Evolutionary conservation across 1,140 invertebrate species (phyloP), one percentile per base, ranked within the genome.

Genomic region (Drosophila nigrodunni): DNA sequence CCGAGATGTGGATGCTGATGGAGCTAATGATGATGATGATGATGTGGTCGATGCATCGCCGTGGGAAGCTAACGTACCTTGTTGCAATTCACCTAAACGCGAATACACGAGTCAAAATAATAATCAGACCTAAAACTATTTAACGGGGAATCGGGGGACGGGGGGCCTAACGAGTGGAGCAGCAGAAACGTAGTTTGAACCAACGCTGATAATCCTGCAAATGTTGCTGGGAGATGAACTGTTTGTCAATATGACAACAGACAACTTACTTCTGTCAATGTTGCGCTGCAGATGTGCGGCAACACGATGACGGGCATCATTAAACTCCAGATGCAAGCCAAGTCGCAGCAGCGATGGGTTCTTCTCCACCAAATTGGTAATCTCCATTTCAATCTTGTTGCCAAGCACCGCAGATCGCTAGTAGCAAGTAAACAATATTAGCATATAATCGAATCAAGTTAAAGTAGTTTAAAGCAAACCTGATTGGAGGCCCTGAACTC

Each of bases 361-460:
- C 92, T 98, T 96, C 93, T 98, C 97, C 68, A 99, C 95, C 77
- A 98, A 93, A 88, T 97, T 95, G 49, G 97, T 98, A 77, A 99
- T 98, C 94, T 98, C 97, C 97, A 98, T 99, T 95, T 99, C 98
- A 78, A 97, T 97, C 94, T 98, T 98, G 93, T 99, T 98, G 81
- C 98, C 98, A 80, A 99, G 94, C 68, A 98, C 96, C 94, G 97
- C 95, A 85, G 97, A 97, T 94, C 98, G 96, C 97, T 99, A 93
- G 39, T 92, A 93, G 77, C 11, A 55, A 7, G 2, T 4, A 2
- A 3, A 37, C 7, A 18, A 0, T 43, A 2, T 66, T 46, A 74
- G 34, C 4, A 21, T 7, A 13, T 25, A 13, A 72, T 35, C 3
- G 54, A 9, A 55, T 7, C n/a, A 13, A 52, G 8, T 8, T 34